These are phyloP conservation scores for Phasia obesa DNA, from an alignment of 2,888 invertebrate species.

Conservation along the genomic window DNA sequence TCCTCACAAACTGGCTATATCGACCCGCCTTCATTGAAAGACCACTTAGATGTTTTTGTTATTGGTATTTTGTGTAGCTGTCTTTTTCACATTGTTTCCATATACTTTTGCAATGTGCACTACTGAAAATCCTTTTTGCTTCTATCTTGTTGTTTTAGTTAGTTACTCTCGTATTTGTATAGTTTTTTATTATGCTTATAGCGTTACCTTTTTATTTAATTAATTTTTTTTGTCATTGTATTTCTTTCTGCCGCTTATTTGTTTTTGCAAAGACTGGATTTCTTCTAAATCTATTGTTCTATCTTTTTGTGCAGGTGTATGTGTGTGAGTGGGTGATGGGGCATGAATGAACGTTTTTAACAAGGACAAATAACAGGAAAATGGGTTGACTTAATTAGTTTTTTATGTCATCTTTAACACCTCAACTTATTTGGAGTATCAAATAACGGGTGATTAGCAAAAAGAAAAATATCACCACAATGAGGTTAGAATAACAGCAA, in stretches of 20 bases:
- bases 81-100: slow-evolving; percentile 16
- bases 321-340: background rate
- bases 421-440: slow-evolving; percentile 11
- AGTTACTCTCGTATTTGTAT: slow-evolving; percentile 15
- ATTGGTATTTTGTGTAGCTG: slow-evolving; percentile 30
- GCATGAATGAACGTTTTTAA: slow-evolving; percentile 24
- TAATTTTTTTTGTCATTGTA: slow-evolving; percentile 59
- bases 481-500: background rate
- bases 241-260: slow-evolving; percentile 22
- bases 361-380: slow-evolving; percentile 3
- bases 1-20: no score
- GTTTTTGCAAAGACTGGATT: slow-evolving; percentile 4
- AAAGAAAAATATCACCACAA: background rate
- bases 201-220: slow-evolving; percentile 67
- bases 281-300: slow-evolving; percentile 22
- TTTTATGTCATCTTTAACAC: slow-evolving; percentile 41
- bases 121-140: slow-evolving; percentile 29
- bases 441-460: slow-evolving; percentile 9
- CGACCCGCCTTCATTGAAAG: background rate
- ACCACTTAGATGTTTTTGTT: background rate
- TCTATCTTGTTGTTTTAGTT: slow-evolving; percentile 1
- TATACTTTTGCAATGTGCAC: background rate
- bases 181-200: slow-evolving; percentile 58
- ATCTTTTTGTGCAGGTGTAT: background rate
- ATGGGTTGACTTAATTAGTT: slow-evolving; percentile 52